Percentiles rank a stretch among this genome's conserved stretches.
phyloP scores from a whole-genome alignment of 2,113 vertebrate genomes.

The Chionis minor region DNA sequence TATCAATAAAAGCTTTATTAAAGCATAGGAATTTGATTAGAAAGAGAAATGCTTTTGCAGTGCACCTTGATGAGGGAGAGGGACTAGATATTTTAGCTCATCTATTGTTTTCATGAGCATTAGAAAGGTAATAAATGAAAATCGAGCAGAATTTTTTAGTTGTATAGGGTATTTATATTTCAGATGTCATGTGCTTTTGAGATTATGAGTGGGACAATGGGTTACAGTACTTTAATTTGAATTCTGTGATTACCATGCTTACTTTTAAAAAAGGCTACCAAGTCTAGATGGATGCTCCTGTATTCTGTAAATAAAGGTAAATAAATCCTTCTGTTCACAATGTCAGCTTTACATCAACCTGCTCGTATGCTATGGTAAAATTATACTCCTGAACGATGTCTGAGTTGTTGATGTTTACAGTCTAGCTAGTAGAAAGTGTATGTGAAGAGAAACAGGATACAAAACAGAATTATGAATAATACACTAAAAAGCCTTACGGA shows the following conservation, averaged over 20 bases:
- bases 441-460: background rate
- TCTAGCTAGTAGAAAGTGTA: background rate
- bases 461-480: background rate
- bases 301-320: background rate
- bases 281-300: background rate
- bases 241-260: background rate
- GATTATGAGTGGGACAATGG: background rate
- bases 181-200: background rate
- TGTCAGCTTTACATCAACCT: background rate
- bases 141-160: background rate
- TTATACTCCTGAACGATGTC: background rate
- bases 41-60: background rate
- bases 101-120: background rate
- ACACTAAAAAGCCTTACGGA: background rate
- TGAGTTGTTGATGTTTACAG: background rate
- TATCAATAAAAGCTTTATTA: background rate
- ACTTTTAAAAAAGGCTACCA: background rate
- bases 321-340: background rate
- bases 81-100: background rate
- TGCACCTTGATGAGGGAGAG: background rate
- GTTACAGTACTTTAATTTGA: background rate
- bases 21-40: background rate
- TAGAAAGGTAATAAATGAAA: background rate
- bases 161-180: background rate
- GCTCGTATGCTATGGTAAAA: background rate